These are phyloP conservation scores for Coluber constrictor DNA, from an alignment of 2,797 vertebrate species.

Conservation along the genomic window DNA sequence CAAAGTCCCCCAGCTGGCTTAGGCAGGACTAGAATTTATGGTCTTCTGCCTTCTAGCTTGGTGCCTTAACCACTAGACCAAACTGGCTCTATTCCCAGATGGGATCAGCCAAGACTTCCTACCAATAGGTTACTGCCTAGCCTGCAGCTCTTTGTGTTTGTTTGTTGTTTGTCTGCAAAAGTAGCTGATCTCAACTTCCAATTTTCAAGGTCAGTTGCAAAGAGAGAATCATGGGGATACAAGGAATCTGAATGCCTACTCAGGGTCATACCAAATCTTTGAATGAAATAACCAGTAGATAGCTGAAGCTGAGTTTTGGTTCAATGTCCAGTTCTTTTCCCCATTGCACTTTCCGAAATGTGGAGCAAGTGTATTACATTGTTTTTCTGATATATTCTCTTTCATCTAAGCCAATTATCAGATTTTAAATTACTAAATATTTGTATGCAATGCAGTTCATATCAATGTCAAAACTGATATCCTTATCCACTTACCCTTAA, in stretches of 20 bases:
- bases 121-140: neutral
- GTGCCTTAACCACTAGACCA: too few species aligned
- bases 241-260: neutral
- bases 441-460: neutral
- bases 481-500: slow-evolving; percentile 6
- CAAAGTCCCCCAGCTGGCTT: too few species aligned
- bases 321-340: neutral
- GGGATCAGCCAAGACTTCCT: neutral
- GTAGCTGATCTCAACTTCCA: neutral
- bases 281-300: neutral
- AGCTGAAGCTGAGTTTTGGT: neutral
- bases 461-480: neutral
- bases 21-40: too few species aligned
- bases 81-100: neutral
- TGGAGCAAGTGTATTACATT: neutral
- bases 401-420: neutral
- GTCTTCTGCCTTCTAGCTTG: too few species aligned
- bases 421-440: slow-evolving; percentile 2
- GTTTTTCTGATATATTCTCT: slow-evolving; percentile 18
- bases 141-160: neutral
- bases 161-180: neutral
- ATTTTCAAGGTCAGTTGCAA: neutral
- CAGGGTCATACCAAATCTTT: neutral
- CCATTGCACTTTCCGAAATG: neutral
- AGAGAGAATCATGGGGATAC: neutral